Evolutionary conservation across 2,113 vertebrate species (phyloP), one percentile per base, ranked within the genome.

Genomic region (Vicugna pacos): DNA sequence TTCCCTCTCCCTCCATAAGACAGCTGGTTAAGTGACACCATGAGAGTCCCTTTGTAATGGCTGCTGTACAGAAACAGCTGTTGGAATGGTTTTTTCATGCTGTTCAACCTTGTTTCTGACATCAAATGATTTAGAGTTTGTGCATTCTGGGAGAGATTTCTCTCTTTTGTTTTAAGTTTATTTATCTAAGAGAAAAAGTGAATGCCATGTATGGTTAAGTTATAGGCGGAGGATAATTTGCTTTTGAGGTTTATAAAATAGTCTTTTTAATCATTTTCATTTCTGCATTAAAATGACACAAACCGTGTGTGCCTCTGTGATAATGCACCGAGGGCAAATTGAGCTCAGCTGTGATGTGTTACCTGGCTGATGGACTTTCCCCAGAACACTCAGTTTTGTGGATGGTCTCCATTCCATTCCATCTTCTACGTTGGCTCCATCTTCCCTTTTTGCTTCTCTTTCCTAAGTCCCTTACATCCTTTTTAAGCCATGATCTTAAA

Each of bases 21-120:
- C 97, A 98, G 97, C 85, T 96, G 90, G 76, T 97, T 95, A 96
- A 96, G 77, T 93, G 97, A 98, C 97, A 95, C 88, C 79, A 65
- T 56, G 82, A 97, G 97, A 97, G 91, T 79, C 20, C 58, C 86
- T 97, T 50, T 35, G 87, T 97, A 97, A 96, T 30, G 93, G 76
- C 89, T 79, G 79, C 67, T 95, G 95, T 93, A 48, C 91, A 93
- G 98, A 96, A 97, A 92, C 94, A 97, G 95, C 97, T 97, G 94
- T 84, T 83, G 91, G 77, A 52, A 42, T 52, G 38, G 26, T 98
- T 90, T 95, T 91, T 67, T n/a, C 84, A 30, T 38, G 81, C 30
- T 0, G 0, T 96, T 98, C 87, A 52, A 95, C 76, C 85, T 93
- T 75, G 22, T 92, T 98, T 97, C 88, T 0, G 15, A 94, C 93